A percentile compares a stretch with the other conserved stretches of the same genome.
Conservation (phyloP, 2,113 vertebrate species). For the Heterotis niloticus region DNA sequence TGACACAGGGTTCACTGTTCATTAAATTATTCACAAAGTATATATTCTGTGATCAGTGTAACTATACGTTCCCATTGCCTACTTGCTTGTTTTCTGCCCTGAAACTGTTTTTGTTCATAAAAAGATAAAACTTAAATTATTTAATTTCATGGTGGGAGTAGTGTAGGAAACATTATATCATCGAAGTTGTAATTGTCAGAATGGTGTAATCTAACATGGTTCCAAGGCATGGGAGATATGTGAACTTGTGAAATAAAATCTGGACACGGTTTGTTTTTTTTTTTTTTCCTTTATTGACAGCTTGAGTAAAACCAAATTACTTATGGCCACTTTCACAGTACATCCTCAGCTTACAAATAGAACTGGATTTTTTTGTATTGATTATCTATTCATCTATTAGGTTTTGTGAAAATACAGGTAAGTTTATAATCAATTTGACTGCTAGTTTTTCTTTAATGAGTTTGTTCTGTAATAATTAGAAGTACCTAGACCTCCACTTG, state of each 20-base stretch:
- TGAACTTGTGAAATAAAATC: neutral
- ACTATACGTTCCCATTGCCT: neutral
- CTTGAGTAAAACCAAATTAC: too few species aligned
- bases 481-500: too few species aligned
- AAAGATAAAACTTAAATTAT: neutral
- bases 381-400: too few species aligned
- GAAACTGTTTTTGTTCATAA: neutral
- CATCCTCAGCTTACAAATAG: too few species aligned
- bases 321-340: too few species aligned
- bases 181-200: neutral
- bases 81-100: neutral
- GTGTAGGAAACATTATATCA: neutral
- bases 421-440: too few species aligned
- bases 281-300: neutral
- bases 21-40: neutral
- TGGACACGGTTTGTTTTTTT: neutral
- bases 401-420: too few species aligned
- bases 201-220: neutral
- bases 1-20: neutral
- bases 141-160: neutral
- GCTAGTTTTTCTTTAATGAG: too few species aligned
- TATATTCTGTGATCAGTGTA: slow-evolving; percentile 5
- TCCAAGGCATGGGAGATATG: neutral
- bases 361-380: too few species aligned
- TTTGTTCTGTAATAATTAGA: too few species aligned